Conservation (phyloP, 1,140 invertebrate genomes). For the Cotesia glomerata region DNA sequence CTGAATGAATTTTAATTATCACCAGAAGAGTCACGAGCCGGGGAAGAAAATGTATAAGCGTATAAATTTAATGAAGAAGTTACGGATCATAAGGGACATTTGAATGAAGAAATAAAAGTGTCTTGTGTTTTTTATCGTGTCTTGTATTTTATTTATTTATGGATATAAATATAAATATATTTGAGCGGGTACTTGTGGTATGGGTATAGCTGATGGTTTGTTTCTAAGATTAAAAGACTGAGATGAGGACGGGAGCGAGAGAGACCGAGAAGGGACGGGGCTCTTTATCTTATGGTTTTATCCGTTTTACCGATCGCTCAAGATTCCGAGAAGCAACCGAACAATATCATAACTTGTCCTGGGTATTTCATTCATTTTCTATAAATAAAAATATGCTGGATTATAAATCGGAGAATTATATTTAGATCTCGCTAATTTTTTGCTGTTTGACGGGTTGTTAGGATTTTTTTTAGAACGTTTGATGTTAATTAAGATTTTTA, state of each 20-base stretch:
- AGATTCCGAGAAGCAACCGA: slow-evolving; percentile 60
- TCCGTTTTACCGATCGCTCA: slow-evolving; percentile 58
- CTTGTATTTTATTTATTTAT: no score
- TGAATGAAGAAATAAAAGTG: slow-evolving; percentile 51
- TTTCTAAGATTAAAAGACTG: no score
- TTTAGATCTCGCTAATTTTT: no score
- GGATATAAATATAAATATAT: slow-evolving; percentile 27
- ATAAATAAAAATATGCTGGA: slow-evolving; percentile 52
- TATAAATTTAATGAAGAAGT: slow-evolving; percentile 44
- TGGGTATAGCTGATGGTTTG: neutral
- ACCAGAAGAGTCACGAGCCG: no score
- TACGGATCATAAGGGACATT: slow-evolving; percentile 44
- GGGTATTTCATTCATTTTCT: slow-evolving; percentile 38
- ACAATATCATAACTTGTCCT: slow-evolving; percentile 64
- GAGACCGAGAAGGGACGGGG: slow-evolving; percentile 6
- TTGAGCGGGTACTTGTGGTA: slow-evolving; percentile 3
- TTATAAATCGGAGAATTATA: neutral
- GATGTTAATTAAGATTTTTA: no score
- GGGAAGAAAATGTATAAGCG: neutral
- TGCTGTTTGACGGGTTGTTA: neutral
- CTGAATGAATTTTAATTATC: no score
- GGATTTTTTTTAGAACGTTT: neutral
- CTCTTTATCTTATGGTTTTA: slow-evolving; percentile 39
- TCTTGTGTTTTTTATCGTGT: slow-evolving; percentile 11
- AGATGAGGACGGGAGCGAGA: neutral